Evolutionary conservation across 2,797 vertebrate species (phyloP).

Genomic region (Argentina silus): DNA sequence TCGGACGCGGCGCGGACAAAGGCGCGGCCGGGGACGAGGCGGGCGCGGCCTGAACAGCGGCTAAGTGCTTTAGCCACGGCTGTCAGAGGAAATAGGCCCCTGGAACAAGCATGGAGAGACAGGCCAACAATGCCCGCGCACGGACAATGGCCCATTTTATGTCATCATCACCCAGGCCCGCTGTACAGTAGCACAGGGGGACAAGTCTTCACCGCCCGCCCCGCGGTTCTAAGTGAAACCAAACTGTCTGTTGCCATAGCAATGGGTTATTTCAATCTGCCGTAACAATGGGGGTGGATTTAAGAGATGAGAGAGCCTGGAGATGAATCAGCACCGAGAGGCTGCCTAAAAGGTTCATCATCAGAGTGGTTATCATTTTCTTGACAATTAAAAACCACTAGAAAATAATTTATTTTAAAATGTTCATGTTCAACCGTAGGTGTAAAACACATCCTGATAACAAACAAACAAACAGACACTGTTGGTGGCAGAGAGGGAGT

Average conservation of each 20-base stretch:
- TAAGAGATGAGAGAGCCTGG: conserved; percentile 22
- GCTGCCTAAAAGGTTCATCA: conserved; percentile 15
- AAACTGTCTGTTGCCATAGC: conserved; percentile 48
- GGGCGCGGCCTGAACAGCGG: conserved; percentile 17
- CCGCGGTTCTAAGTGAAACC: neutral
- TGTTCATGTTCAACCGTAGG: too few species aligned
- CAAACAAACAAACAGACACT: neutral
- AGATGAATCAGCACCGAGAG: neutral
- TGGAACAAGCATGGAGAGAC: conserved; percentile 47
- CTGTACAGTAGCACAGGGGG: conserved; percentile 10
- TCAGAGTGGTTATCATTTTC: neutral
- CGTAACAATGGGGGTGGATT: conserved; percentile 31
- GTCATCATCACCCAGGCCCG: conserved; percentile 45
- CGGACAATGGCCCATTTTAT: conserved; percentile 47
- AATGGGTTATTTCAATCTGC: conserved; percentile 37
- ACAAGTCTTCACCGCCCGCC: neutral
- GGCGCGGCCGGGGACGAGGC: conserved; percentile 29
- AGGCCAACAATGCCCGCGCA: conserved; percentile 44
- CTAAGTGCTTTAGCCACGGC: conserved; percentile 54
- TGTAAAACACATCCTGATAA: neutral
- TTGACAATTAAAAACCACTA: too few species aligned
- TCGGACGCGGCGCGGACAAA: conserved; percentile 44
- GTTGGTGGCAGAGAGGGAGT: neutral
- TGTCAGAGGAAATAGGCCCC: conserved; percentile 49
- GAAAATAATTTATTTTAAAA: too few species aligned